Conservation (phyloP, 1,140 invertebrate species). For the Eriocheir sinensis region DNA sequence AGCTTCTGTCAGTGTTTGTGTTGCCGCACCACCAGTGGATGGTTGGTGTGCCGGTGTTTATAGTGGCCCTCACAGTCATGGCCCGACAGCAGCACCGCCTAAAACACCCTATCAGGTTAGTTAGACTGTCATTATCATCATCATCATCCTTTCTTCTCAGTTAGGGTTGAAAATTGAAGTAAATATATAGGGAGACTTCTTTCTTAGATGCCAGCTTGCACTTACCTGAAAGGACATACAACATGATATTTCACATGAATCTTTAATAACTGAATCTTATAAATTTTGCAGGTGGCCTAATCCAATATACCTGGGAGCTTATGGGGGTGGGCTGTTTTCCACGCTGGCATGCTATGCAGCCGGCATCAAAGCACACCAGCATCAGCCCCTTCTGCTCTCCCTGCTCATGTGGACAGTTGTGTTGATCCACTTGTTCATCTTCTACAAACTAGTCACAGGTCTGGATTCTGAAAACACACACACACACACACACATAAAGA, state of each 20-base stretch:
- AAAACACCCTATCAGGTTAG: constrained; percentile 64
- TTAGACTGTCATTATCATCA: not conserved
- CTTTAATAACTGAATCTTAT: not conserved
- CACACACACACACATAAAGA: no score
- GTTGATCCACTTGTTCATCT: constrained; percentile 37
- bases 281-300: constrained; percentile 62
- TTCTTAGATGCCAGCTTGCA: not conserved
- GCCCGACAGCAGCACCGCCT: constrained; percentile 67
- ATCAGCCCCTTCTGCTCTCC: not conserved
- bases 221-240: not conserved
- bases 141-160: not conserved
- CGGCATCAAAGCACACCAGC: constrained; percentile 48
- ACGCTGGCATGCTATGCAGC: constrained; percentile 59
- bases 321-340: constrained; percentile 58
- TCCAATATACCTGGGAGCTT: constrained; percentile 68
- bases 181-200: not conserved
- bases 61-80: constrained; percentile 64
- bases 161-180: not conserved
- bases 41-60: constrained; percentile 57
- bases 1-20: constrained; percentile 61
- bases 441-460: constrained; percentile 66
- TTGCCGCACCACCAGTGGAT: constrained; percentile 74
- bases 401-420: constrained; percentile 35
- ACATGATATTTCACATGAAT: not conserved
- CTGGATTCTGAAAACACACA: not conserved